phyloP scores from a whole-genome alignment of 2,888 invertebrate genomes.

The Rhogogaster chlorosoma region DNA sequence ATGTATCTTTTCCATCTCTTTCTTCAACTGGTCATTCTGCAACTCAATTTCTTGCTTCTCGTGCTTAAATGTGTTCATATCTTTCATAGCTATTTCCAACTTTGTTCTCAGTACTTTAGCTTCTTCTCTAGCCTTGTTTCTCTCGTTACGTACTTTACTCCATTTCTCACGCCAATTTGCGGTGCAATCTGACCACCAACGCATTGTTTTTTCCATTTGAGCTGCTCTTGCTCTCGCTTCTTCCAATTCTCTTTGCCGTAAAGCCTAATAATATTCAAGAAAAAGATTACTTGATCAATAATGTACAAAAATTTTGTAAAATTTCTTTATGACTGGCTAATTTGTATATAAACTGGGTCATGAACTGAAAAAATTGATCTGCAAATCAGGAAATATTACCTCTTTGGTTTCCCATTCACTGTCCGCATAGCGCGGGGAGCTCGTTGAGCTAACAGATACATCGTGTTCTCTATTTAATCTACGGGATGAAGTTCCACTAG shows the following conservation, averaged over 20 bases:
- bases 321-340: not conserved
- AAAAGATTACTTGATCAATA: not conserved
- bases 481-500: conserved; percentile 83
- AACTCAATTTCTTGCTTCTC: conserved; percentile 89
- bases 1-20: conserved; percentile 90
- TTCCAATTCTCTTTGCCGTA: conserved; percentile 90
- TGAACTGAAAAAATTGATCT: not conserved
- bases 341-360: not conserved
- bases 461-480: conserved; percentile 83
- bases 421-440: conserved; percentile 83
- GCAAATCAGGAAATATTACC: conserved; percentile 74
- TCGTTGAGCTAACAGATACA: conserved; percentile 79
- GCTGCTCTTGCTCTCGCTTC: conserved; percentile 96
- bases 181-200: conserved; percentile 99
- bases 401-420: conserved; percentile 90
- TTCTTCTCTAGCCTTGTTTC: conserved; percentile 96
- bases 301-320: not conserved
- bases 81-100: conserved; percentile 89
- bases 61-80: conserved; percentile 85
- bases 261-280: conserved; percentile 76
- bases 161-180: conserved; percentile 98
- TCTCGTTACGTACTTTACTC: conserved; percentile 95
- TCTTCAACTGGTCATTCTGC: conserved; percentile 88
- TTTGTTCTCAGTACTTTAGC: conserved; percentile 90
- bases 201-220: conserved; percentile 99